Conservation (phyloP, 2,797 vertebrate genomes). For the Paratrypauchen microcephalus region DNA sequence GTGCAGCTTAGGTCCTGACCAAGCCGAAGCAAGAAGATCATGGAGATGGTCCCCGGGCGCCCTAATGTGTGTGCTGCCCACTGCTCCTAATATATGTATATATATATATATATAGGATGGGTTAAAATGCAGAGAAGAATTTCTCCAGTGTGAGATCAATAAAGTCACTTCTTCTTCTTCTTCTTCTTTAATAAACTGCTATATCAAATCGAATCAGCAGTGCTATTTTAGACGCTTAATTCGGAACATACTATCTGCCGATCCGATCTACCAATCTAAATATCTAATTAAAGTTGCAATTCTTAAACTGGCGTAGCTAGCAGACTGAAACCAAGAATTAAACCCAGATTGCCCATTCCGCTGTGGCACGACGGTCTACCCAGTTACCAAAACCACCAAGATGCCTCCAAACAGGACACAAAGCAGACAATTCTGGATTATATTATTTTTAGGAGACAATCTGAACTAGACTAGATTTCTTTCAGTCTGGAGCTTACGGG, state of each 20-base stretch:
- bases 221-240: not conserved
- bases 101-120: no score
- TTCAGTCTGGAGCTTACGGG: slow-evolving; percentile 29
- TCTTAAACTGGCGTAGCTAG: not conserved
- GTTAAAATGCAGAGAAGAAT: no score
- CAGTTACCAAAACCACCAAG: not conserved
- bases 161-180: no score
- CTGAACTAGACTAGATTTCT: not conserved
- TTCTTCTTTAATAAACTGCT: not conserved
- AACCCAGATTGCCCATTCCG: not conserved
- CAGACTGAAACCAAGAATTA: not conserved
- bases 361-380: not conserved
- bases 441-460: not conserved
- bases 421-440: slow-evolving; percentile 24
- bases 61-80: no score
- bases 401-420: slow-evolving; percentile 6
- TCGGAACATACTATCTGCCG: not conserved
- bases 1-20: no score
- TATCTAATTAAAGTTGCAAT: not conserved
- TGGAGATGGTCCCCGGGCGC: no score
- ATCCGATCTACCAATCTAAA: not conserved
- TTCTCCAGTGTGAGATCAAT: no score
- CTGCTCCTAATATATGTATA: no score
- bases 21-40: no score
- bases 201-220: not conserved